These are phyloP conservation scores for Rhabditoides inermis DNA, from an alignment of 2,888 invertebrate genomes.

Conservation along the genomic window DNA sequence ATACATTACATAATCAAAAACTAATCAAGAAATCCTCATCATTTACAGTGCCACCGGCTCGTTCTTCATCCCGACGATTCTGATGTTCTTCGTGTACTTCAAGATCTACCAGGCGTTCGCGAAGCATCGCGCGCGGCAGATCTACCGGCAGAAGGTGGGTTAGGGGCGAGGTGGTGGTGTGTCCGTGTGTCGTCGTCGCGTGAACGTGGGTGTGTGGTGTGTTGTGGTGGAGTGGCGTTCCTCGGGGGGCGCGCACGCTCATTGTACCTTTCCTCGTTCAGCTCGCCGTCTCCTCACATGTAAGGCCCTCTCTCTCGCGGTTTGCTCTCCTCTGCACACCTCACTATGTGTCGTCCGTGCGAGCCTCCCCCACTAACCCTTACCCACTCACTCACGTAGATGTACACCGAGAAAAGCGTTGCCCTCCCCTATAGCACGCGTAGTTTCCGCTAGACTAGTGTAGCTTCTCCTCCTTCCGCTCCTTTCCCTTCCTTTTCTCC, in stretches of 20 bases:
- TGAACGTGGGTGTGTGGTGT: too few species aligned
- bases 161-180: too few species aligned
- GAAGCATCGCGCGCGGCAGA: constrained; percentile 52
- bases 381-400: not conserved
- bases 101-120: constrained; percentile 69
- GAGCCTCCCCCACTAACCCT: too few species aligned
- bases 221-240: too few species aligned
- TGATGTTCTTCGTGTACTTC: constrained; percentile 99
- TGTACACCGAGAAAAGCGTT: not conserved
- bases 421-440: too few species aligned
- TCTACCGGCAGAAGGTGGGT: constrained; percentile 52
- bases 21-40: not conserved
- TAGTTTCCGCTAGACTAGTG: too few species aligned
- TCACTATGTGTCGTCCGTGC: too few species aligned
- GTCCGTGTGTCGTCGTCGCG: too few species aligned
- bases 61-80: constrained; percentile 96
- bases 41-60: constrained; percentile 61
- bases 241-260: too few species aligned
- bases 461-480: not conserved
- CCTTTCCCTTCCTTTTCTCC: not conserved
- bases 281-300: constrained; percentile 51
- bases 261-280: too few species aligned
- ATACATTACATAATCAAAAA: not conserved
- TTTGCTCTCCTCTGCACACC: not conserved
- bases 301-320: constrained; percentile 27